phyloP scores from a whole-genome alignment of 2,113 vertebrate genomes.

The Scopus umbretta region DNA sequence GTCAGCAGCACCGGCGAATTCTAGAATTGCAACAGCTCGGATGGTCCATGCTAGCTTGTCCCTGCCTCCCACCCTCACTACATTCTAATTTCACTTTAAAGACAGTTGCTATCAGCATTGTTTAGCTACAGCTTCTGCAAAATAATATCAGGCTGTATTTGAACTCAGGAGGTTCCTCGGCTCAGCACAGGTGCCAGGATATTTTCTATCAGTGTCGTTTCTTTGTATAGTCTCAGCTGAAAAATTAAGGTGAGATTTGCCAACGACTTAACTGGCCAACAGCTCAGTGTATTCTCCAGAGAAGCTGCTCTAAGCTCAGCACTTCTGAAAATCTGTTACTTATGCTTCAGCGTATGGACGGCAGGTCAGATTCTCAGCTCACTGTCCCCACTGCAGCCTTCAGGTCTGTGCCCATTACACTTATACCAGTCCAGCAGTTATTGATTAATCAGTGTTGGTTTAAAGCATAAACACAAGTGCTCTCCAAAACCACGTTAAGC shows the following conservation, averaged over 20 bases:
- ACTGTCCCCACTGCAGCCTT: neutral
- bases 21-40: constrained; percentile 54
- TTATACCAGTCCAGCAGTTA: neutral
- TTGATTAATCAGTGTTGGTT: neutral
- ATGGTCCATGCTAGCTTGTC: neutral
- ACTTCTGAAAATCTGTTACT: neutral
- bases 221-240: neutral
- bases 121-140: constrained; percentile 15
- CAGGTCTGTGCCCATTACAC: neutral
- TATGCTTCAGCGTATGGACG: neutral
- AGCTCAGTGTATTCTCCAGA: neutral
- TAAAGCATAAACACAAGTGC: neutral
- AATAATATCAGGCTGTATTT: neutral
- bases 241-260: neutral
- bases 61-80: constrained; percentile 53
- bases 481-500: neutral
- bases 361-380: neutral
- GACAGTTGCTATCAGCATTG: constrained; percentile 17
- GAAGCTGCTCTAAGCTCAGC: neutral
- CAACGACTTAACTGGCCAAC: neutral
- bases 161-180: neutral
- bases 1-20: constrained; percentile 10
- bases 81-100: constrained; percentile 55
- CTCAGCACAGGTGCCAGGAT: neutral
- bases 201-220: neutral